phyloP scores from a whole-genome alignment of 2,888 invertebrate species.

The Hypsopygia costalis region DNA sequence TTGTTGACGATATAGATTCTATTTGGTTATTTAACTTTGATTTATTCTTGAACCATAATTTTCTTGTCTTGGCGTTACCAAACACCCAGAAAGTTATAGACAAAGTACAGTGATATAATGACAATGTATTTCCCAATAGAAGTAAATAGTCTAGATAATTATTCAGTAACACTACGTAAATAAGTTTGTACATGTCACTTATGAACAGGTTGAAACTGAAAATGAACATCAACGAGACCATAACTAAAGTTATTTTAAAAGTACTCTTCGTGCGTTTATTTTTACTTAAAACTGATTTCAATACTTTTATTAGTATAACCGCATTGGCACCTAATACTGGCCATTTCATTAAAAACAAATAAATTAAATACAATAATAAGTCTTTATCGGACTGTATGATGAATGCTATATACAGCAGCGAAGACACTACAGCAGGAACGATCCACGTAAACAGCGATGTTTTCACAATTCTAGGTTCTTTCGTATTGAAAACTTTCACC shows the following conservation, averaged over 20 bases:
- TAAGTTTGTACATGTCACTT: slow-evolving; percentile 45
- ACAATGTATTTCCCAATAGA: slow-evolving; percentile 31
- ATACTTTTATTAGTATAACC: slow-evolving; percentile 36
- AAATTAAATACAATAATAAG: slow-evolving; percentile 28
- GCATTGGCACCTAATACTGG: slow-evolving; percentile 52
- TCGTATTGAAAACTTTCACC: slow-evolving; percentile 48
- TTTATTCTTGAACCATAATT: slow-evolving; percentile 35
- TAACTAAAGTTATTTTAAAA: slow-evolving; percentile 42
- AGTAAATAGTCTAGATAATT: slow-evolving; percentile 18
- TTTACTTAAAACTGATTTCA: slow-evolving; percentile 26
- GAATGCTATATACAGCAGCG: slow-evolving; percentile 22
- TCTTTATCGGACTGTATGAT: slow-evolving; percentile 17
- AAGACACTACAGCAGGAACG: slow-evolving; percentile 32
- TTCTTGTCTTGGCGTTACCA: slow-evolving; percentile 56
- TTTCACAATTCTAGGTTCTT: slow-evolving; percentile 33
- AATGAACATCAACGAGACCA: slow-evolving; percentile 50
- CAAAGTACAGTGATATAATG: slow-evolving; percentile 55
- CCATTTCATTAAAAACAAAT: slow-evolving; percentile 51
- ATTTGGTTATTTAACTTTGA: too few species aligned
- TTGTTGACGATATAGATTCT: too few species aligned
- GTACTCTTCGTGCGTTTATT: slow-evolving; percentile 42
- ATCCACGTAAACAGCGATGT: slow-evolving; percentile 47
- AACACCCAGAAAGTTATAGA: slow-evolving; percentile 64
- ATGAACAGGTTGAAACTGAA: slow-evolving; percentile 60
- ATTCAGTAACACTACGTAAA: slow-evolving; percentile 26